phyloP scores from a whole-genome alignment of 1,140 invertebrate genomes.

The Drosophila guanche region DNA sequence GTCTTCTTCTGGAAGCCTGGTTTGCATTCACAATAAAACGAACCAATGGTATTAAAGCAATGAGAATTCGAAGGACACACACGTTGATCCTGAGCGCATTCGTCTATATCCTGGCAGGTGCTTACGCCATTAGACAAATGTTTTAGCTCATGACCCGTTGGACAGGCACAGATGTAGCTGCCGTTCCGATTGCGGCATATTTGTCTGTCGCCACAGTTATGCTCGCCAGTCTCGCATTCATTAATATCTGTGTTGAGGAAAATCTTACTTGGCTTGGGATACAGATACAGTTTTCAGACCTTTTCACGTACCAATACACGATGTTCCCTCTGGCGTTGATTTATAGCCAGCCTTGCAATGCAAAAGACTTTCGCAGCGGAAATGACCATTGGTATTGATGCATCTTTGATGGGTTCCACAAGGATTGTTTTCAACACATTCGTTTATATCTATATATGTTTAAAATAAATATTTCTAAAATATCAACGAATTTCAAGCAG shows the following conservation, averaged over 20 bases:
- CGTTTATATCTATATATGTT: constrained; percentile 83
- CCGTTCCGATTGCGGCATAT: constrained; percentile 90
- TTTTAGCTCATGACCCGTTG: constrained; percentile 86
- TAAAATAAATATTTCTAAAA: too few species aligned
- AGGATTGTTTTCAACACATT: constrained; percentile 82
- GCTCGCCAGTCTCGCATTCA: constrained; percentile 87
- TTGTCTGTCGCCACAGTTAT: constrained; percentile 88
- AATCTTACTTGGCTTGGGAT: background rate
- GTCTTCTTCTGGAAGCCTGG: constrained; percentile 87
- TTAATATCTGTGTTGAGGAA: constrained; percentile 85
- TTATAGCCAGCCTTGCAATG: constrained; percentile 84
- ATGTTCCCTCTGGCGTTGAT: constrained; percentile 82
- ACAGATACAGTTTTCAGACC: background rate
- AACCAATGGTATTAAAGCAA: constrained; percentile 92
- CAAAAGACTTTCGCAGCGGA: constrained; percentile 85
- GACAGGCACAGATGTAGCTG: constrained; percentile 90
- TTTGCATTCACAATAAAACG: constrained; percentile 91
- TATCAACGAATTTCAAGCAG: too few species aligned
- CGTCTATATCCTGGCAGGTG: constrained; percentile 94
- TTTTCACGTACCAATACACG: constrained; percentile 81
- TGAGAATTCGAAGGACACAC: constrained; percentile 86
- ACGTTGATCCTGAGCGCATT: constrained; percentile 87
- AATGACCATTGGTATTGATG: constrained; percentile 85
- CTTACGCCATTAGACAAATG: constrained; percentile 84
- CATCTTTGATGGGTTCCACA: constrained; percentile 84